Evolutionary conservation across 2,797 vertebrate species (phyloP).

Genomic region (Lepus townsendii): DNA sequence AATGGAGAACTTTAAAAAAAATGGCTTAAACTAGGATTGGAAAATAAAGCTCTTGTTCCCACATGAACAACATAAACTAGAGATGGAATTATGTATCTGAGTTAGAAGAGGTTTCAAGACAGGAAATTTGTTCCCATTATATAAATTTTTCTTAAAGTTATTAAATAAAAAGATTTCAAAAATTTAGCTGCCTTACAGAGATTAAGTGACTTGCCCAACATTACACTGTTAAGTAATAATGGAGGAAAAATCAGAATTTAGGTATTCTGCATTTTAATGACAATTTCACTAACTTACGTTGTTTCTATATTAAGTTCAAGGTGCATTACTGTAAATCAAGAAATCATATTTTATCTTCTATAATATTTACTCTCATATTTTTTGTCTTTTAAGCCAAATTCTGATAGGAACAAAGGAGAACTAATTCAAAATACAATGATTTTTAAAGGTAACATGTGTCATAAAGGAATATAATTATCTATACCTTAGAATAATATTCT

Average conservation of each 20-base stretch:
- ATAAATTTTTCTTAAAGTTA: too few species aligned
- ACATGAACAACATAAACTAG: neutral
- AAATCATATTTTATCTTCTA: constrained; percentile 46
- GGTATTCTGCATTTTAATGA: neutral
- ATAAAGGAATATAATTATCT: constrained; percentile 26
- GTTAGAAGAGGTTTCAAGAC: neutral
- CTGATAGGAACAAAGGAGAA: constrained; percentile 51
- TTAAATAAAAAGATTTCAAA: neutral
- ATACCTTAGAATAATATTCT: constrained; percentile 7
- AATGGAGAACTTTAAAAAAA: constrained; percentile 26
- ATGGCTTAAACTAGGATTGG: neutral
- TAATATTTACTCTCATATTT: neutral
- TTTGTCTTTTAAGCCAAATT: constrained; percentile 61
- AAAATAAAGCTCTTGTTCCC: constrained; percentile 3
- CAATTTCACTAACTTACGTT: constrained; percentile 2
- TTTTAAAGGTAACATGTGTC: constrained; percentile 12
- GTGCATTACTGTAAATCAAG: constrained; percentile 43
- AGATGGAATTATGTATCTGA: neutral
- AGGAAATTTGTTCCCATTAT: too few species aligned
- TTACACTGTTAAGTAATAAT: constrained; percentile 44
- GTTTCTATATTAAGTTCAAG: constrained; percentile 32
- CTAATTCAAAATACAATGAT: constrained; percentile 15
- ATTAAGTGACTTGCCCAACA: constrained; percentile 51
- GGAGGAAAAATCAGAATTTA: constrained; percentile 51
- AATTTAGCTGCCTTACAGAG: constrained; percentile 15